These are phyloP conservation scores for Meta bourneti DNA, from an alignment of 2,888 invertebrate genomes.

Conservation along the genomic window DNA sequence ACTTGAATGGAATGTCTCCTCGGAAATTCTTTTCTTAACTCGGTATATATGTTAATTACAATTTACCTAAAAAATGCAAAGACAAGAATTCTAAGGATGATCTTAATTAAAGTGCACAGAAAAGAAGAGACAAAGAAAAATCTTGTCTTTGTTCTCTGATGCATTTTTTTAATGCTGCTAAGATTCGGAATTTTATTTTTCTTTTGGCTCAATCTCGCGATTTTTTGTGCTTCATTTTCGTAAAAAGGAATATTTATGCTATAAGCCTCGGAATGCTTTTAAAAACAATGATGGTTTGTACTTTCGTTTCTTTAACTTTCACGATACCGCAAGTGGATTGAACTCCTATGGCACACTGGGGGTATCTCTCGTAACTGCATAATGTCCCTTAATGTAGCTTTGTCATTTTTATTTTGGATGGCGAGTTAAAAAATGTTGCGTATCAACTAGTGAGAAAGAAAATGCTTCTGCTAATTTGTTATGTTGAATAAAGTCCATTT, in stretches of 20 bases:
- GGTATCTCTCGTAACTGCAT: neutral
- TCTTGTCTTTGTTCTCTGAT: neutral
- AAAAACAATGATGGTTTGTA: neutral
- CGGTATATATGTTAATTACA: constrained; percentile 19
- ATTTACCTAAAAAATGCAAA: neutral
- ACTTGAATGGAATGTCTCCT: neutral
- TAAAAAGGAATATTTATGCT: neutral
- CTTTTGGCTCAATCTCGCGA: neutral
- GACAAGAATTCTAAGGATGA: neutral
- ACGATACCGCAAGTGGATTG: neutral
- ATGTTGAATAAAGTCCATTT: neutral
- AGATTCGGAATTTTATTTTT: neutral
- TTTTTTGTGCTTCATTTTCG: neutral
- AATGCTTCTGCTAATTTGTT: neutral
- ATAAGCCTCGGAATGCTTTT: neutral
- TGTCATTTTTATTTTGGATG: neutral
- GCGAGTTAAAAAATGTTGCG: neutral
- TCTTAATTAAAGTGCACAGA: constrained; percentile 3
- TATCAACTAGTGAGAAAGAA: constrained; percentile 1
- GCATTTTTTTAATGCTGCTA: neutral
- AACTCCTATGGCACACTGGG: neutral
- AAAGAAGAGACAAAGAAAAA: neutral
- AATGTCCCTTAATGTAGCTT: neutral
- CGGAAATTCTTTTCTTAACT: neutral
- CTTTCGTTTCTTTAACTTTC: neutral